A percentile compares a stretch with the other conserved stretches of the same genome.
phyloP scores from a whole-genome alignment of 2,888 invertebrate genomes.

The Limnephilus marmoratus region DNA sequence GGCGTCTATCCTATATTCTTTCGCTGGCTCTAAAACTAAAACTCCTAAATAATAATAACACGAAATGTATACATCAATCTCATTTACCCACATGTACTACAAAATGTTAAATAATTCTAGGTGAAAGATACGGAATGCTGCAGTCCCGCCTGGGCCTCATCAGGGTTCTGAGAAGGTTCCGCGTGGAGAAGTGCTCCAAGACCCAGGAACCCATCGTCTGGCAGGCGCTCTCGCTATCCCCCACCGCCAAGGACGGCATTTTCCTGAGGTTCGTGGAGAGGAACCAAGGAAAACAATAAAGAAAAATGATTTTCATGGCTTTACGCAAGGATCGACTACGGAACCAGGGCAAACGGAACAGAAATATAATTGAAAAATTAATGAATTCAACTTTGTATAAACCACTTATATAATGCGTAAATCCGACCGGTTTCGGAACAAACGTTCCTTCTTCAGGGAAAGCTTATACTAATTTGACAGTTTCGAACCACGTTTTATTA shows the following conservation, averaged over 20 bases:
- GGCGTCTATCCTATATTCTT: too few relatives aligned
- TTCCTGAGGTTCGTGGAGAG: constrained; percentile 58
- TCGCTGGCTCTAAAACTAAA: too few relatives aligned
- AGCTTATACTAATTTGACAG: too few relatives aligned
- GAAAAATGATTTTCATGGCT: neutral
- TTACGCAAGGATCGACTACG: neutral
- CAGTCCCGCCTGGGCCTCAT: constrained; percentile 63
- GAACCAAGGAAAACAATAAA: constrained; percentile 5
- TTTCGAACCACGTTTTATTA: too few relatives aligned
- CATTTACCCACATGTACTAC: too few relatives aligned
- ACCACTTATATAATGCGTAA: too few relatives aligned
- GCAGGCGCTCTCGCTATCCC: constrained; percentile 68
- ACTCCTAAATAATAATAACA: too few relatives aligned
- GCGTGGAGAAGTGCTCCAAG: constrained; percentile 67
- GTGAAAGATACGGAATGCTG: constrained; percentile 64
- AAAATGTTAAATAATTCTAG: constrained; percentile 39
- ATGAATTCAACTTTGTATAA: too few relatives aligned
- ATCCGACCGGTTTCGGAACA: too few relatives aligned
- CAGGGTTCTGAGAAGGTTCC: constrained; percentile 58
- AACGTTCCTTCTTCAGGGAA: too few relatives aligned
- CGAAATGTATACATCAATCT: too few relatives aligned
- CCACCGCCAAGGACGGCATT: constrained; percentile 63
- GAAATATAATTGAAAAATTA: neutral
- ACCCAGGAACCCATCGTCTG: constrained; percentile 73
- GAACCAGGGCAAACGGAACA: neutral